These are phyloP conservation scores for Theropithecus gelada DNA, from an alignment of 2,113 vertebrate species.

Conservation along the genomic window DNA sequence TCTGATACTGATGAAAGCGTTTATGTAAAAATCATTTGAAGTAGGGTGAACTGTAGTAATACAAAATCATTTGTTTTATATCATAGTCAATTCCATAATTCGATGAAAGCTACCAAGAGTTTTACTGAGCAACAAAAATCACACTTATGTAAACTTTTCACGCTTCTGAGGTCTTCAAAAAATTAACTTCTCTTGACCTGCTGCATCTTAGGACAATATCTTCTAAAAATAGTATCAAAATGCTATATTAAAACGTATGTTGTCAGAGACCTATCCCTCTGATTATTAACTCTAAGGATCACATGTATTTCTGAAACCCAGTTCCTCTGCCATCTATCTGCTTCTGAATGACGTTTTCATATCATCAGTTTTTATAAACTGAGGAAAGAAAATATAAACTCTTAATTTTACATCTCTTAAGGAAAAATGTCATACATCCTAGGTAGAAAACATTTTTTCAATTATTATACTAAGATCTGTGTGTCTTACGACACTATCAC, in stretches of 20 bases:
- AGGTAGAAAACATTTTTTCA: constrained; percentile 1
- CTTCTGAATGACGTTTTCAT: not conserved
- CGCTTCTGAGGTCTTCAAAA: constrained; percentile 37
- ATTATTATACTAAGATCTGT: not conserved
- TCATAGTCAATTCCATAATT: constrained; percentile 24
- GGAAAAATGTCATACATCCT: not conserved
- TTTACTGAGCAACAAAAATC: constrained; percentile 23
- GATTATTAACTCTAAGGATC: not conserved
- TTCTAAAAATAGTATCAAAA: constrained; percentile 24
- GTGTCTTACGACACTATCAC: not conserved
- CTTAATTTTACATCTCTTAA: not conserved
- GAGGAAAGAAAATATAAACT: constrained; percentile 38
- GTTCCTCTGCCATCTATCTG: not conserved
- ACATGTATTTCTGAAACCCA: not conserved
- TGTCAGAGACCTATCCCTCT: not conserved
- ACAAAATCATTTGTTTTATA: not conserved
- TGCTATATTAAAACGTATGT: not conserved
- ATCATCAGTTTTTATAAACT: constrained; percentile 1
- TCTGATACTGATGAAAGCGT: not conserved
- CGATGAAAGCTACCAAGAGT: constrained; percentile 15
- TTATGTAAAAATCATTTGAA: not conserved
- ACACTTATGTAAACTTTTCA: constrained; percentile 6
- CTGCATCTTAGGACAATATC: constrained; percentile 16
- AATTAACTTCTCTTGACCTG: constrained; percentile 27
- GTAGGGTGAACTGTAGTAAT: constrained; percentile 46